Conservation (phyloP, 2,113 vertebrate genomes). For the Crotophaga sulcirostris region DNA sequence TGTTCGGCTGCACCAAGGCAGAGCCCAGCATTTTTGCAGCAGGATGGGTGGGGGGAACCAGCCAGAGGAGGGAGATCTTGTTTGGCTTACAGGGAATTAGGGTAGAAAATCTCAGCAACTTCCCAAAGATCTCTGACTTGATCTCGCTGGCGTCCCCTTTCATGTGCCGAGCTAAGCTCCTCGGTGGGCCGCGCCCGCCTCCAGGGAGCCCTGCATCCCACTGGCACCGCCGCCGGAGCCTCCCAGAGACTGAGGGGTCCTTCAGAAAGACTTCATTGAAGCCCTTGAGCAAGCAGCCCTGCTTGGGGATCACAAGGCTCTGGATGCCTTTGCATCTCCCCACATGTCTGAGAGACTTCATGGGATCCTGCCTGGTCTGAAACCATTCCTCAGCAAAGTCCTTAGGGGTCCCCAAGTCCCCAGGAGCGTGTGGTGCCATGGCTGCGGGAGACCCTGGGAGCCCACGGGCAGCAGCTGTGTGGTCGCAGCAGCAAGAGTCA, state of each 20-base stretch:
- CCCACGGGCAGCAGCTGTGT: fast-evolving
- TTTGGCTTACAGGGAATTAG: neutral
- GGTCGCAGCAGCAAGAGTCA: neutral
- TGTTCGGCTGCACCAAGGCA: neutral
- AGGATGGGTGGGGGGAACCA: neutral
- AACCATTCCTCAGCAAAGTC: neutral
- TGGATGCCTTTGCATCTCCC: neutral
- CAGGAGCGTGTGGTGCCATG: fast-evolving
- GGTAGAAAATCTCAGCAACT: neutral
- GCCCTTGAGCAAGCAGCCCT: neutral
- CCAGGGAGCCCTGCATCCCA: neutral
- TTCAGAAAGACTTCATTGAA: neutral
- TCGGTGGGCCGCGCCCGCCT: neutral
- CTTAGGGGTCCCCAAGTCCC: neutral
- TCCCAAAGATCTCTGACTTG: neutral
- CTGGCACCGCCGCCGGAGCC: neutral
- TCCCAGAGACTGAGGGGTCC: neutral
- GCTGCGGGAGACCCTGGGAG: neutral
- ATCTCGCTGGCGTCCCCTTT: neutral
- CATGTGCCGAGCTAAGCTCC: neutral
- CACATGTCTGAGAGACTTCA: neutral
- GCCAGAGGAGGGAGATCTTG: neutral
- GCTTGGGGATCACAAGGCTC: neutral
- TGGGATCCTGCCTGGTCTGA: neutral
- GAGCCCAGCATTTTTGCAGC: neutral